Base-by-base conservation (phyloP, 1,140 invertebrate genomes). In the Oreohelix idahoensis region DNA sequence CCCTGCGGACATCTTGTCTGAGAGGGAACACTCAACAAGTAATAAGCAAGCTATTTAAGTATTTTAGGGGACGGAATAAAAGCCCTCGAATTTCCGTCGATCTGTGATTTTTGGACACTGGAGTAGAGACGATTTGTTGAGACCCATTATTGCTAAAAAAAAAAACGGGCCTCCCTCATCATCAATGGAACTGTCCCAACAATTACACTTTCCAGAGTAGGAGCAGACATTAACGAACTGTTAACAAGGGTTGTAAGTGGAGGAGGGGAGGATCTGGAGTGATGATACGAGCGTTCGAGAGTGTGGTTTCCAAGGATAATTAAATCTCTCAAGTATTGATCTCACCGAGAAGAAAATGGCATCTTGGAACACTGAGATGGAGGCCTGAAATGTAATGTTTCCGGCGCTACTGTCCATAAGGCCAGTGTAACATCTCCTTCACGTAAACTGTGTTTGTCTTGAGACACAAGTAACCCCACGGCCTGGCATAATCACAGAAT, bases 131-230 rank as follows among this genome's bases (percentile, higher is more conserved):
- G 32, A 35, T 70, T 23, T 70, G 36, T 70, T 35, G 36, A 70
- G 69, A 70, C 11, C 32, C 69, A 32, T 70, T 70, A 70, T 10
- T 4, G 69, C 69, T 1, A 70, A 70, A 5, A 35, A 70, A 29
- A 70, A 70, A 5, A 35, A 70, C 32, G 29, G 36, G 69, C 69
- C 23, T 2, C 32, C 4, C 32, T 15, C 5, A 10, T 15, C n/a
- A 8, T 35, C 36, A 38, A 35, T 70, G 29, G 32, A 70, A 35
- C 32, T 23, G 20, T 70, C 69, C 15, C 15, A 17, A 35, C n/a
- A 35, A 70, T 70, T 70, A 70, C n/a, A 70, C 69, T 29, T 26
- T 70, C 69, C 32, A 70, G 32, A n/a, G 69, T 70, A 1, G n/a
- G 26, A 70, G 69, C 11, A 70, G 23, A 70, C 69, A 70, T 70